Base-by-base conservation (phyloP, 2,888 invertebrate genomes). In the Peribatodes rhomboidaria region DNA sequence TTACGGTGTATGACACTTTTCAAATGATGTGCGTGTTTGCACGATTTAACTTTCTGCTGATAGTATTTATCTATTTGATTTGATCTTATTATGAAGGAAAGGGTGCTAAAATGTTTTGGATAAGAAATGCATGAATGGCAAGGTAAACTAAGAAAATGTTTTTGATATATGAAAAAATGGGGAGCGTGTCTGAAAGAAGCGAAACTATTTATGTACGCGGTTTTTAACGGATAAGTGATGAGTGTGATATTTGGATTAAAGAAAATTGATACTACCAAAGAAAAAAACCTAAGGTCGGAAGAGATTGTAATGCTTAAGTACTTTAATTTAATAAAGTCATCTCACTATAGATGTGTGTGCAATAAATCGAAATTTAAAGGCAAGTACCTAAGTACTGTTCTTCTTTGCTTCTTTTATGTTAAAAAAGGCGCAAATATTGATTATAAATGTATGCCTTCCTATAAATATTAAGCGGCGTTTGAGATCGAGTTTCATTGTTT, bases 191-290 rank as follows among this genome's bases (percentile, higher is more conserved):
- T 55, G 54, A 35, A 52, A 47, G 44, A 49, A 37, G 57, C 46
- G 50, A 57, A 53, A 61, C 53, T 61, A 46, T 61, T 58, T 10
- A 49, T 62, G 74, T 75, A 70, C 70, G 77, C 75, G 84, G 85
- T 88, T 85, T 82, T 84, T 81, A 80, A 81, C 76, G 82, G 81
- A 81, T 82, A 81, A 75, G 77, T n/a, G n/a, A n/a, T n/a, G n/a
- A 67, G 85, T 87, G 85, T 87, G 86, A 85, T 87, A 86, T 84
- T 83, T 78, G 80, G 72, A 79, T 78, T 70, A 74, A 75, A 70
- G 76, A 73, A 71, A 74, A 72, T 73, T n/a, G 78, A 78, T 78
- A 80, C 39, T 52, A 82, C 82, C 85, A 84, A 82, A 84, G 83
- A 82, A 64, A 54, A n/a, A 50, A 42, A 49, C 42, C 50, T 55